Conservation (phyloP, 2,888 invertebrate species). For the Epistrophe grossulariae region DNA sequence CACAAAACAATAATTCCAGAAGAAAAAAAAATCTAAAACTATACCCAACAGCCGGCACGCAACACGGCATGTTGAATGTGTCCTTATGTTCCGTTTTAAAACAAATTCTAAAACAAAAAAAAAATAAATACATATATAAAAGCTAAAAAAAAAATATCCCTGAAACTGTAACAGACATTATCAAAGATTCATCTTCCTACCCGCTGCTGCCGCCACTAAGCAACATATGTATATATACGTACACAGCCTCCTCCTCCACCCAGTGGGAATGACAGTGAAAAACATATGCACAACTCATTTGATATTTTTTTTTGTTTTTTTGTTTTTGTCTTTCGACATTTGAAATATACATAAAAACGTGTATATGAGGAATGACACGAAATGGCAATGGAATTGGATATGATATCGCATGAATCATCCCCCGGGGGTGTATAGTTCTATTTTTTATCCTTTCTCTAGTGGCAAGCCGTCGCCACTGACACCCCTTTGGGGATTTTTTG, state of each 20-base stretch:
- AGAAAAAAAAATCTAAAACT: slow-evolving; percentile 23
- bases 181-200: slow-evolving; percentile 65
- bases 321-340: neutral
- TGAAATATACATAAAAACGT: slow-evolving; percentile 10
- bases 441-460: slow-evolving; percentile 46
- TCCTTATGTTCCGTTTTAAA: slow-evolving; percentile 31
- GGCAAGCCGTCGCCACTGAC: slow-evolving; percentile 66
- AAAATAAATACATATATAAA: slow-evolving; percentile 1
- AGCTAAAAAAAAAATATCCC: slow-evolving; percentile 27
- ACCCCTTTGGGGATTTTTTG: slow-evolving; percentile 42
- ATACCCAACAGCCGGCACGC: slow-evolving; percentile 36
- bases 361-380: slow-evolving; percentile 42
- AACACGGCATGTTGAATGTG: slow-evolving; percentile 33
- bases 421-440: slow-evolving; percentile 55
- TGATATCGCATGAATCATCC: slow-evolving; percentile 70
- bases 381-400: slow-evolving; percentile 74
- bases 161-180: slow-evolving; percentile 66
- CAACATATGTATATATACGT: slow-evolving; percentile 6
- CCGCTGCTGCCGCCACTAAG: slow-evolving; percentile 12
- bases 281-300: slow-evolving; percentile 69
- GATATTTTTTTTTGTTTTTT: neutral
- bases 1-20: neutral
- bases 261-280: slow-evolving; percentile 40
- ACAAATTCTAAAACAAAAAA: slow-evolving; percentile 27
- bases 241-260: neutral